Evolutionary conservation across 2,888 invertebrate species (phyloP), one percentile per base, ranked within the genome.

Genomic region (Agonopterix arenella): DNA sequence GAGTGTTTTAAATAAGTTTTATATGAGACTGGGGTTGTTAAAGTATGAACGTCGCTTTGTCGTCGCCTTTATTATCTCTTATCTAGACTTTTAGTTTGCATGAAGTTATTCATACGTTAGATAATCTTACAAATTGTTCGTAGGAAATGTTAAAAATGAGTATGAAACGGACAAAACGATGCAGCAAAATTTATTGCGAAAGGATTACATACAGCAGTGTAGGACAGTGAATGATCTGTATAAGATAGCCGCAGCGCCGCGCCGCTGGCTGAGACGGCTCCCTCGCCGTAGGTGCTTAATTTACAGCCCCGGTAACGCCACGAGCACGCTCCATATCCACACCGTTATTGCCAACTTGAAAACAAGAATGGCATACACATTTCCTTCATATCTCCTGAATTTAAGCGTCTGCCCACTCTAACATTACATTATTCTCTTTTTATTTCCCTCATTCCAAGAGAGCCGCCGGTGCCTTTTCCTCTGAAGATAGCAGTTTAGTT

Each of bases 331-430:
- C 84, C 82, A 78, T 80, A 84, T 81, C 79, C 81, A 79, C 77
- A 73, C 73, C 79, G 82, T 86, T 86, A 88, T 85, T 85, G 80
- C 85, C 84, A 80, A 82, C 85, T 88, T 82, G 82, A 84, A 86
- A 84, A 80, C 80, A 84, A 80, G 80, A 84, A 85, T 79, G 73
- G 76, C 80, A 75, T 74, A 80, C 78, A 82, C 80, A 82, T 83
- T 84, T 85, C 75, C 78, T 78, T 79, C 78, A 79, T 84, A 81
- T 80, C 82, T 84, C 66, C 69, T 74, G 73, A 79, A 79, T 80
- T 78, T 80, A 79, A 81, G 76, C 70, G 74, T 76, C 76, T 78
- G 71, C 74, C 77, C 74, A 70, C 74, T 77, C 66, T 68, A 72
- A 73, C 73, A 68, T 75, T 66, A 71, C 70, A 71, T 76, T 77